Percentiles rank a stretch among this genome's conserved stretches.
Evolutionary conservation across 2,888 invertebrate genomes (phyloP).

Genomic region (Trichogramma evanescens): DNA sequence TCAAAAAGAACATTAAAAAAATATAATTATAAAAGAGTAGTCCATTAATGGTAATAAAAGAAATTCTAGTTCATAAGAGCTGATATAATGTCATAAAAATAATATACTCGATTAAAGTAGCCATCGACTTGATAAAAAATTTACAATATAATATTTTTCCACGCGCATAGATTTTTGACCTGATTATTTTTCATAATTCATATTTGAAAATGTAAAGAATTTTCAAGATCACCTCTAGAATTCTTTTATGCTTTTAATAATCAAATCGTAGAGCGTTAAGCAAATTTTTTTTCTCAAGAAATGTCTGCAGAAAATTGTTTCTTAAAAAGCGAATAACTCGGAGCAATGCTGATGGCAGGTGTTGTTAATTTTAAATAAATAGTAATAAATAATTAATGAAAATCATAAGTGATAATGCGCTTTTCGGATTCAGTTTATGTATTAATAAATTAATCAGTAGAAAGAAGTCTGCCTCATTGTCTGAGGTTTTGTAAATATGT

Average conservation of each 20-base stretch:
- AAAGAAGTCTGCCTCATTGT: slow-evolving; percentile 26
- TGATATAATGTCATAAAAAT: slow-evolving; percentile 14
- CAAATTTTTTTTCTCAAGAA: too few relatives aligned
- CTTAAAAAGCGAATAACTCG: slow-evolving; percentile 17
- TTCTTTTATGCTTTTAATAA: slow-evolving; percentile 19
- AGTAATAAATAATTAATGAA: background rate
- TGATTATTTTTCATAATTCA: slow-evolving; percentile 25
- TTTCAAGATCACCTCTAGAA: slow-evolving; percentile 20
- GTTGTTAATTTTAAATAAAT: slow-evolving; percentile 21
- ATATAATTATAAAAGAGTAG: slow-evolving; percentile 16
- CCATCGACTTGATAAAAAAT: slow-evolving; percentile 13
- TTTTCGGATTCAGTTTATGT: slow-evolving; percentile 30
- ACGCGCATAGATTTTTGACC: slow-evolving; percentile 16
- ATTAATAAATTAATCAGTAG: slow-evolving; percentile 24
- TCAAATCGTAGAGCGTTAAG: slow-evolving; percentile 6
- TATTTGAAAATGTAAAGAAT: slow-evolving; percentile 12
- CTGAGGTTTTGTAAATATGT: slow-evolving; percentile 45
- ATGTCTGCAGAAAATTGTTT: slow-evolving; percentile 14
- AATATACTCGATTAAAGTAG: slow-evolving; percentile 5
- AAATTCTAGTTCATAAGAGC: slow-evolving; percentile 17
- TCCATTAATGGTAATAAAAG: slow-evolving; percentile 14
- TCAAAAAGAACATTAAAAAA: slow-evolving; percentile 19
- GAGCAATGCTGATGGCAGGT: slow-evolving; percentile 19
- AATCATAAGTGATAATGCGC: slow-evolving; percentile 26
- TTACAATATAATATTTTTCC: slow-evolving; percentile 19